These are phyloP conservation scores for Ostrea edulis DNA, from an alignment of 1,140 invertebrate species.

Conservation along the genomic window DNA sequence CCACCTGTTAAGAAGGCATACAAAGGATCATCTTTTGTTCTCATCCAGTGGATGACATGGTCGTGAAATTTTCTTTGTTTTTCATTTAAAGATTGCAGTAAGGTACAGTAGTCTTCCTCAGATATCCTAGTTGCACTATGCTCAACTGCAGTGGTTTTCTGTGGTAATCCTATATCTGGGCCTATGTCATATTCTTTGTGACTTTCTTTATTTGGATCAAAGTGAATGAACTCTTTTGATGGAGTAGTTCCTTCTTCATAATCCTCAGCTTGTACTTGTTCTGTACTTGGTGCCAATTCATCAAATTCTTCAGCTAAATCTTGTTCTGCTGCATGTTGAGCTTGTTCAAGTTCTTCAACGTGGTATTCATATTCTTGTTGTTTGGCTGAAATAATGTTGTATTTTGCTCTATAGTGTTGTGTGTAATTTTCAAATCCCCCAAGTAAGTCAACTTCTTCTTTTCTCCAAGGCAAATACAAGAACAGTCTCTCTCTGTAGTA, in stretches of 20 bases:
- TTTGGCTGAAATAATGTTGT: not conserved
- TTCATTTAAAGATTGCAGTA: constrained; percentile 38
- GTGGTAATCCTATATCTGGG: constrained; percentile 37
- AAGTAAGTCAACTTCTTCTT: constrained; percentile 30
- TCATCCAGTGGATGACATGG: constrained; percentile 44
- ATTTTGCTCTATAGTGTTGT: not conserved
- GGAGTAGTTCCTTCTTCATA: not conserved
- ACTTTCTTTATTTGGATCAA: not conserved
- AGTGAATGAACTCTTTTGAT: not conserved
- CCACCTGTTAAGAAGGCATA: constrained; percentile 47
- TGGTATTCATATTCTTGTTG: constrained; percentile 8
- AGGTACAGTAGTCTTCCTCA: constrained; percentile 25
- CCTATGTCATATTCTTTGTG: constrained; percentile 41
- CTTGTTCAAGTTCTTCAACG: constrained; percentile 16
- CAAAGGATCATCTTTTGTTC: constrained; percentile 45
- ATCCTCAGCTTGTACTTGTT: constrained; percentile 6
- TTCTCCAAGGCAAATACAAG: constrained; percentile 43
- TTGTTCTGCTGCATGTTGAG: not conserved
- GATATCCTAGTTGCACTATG: too few relatives aligned
- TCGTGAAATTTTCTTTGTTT: constrained; percentile 46
- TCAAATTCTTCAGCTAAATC: not conserved
- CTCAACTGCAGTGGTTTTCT: not conserved
- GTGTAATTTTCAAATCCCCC: not conserved
- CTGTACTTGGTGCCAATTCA: not conserved
- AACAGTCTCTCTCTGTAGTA: constrained; percentile 44